A percentile compares a stretch with the other conserved stretches of the same genome.
Evolutionary conservation across 2,797 vertebrate genomes (phyloP).

Genomic region (Pagetopsis macropterus): DNA sequence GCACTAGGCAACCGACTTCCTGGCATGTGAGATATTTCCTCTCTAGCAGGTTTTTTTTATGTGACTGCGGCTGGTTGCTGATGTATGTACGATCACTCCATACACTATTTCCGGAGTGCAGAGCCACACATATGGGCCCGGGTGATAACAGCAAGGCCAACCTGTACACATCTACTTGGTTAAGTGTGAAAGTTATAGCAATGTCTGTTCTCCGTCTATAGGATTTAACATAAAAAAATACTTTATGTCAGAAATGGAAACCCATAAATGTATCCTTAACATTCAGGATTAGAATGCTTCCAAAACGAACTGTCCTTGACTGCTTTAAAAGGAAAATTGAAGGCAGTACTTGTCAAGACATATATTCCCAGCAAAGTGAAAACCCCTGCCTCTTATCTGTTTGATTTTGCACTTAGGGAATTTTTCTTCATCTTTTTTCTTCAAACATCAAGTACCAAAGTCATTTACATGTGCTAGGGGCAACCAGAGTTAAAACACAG

Average conservation of each 20-base stretch:
- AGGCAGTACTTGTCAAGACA: slow-evolving; percentile 82
- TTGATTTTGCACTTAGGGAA: slow-evolving; percentile 88
- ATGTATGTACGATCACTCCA: slow-evolving; percentile 47
- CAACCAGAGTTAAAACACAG: slow-evolving; percentile 86
- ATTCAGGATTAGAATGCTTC: slow-evolving; percentile 64
- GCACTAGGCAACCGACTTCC: slow-evolving; percentile 41
- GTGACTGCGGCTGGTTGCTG: slow-evolving; percentile 41
- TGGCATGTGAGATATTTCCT: slow-evolving; percentile 55
- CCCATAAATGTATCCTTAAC: slow-evolving; percentile 57
- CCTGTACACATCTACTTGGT: slow-evolving; percentile 29
- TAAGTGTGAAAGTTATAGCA: slow-evolving; percentile 34
- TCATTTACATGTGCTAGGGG: slow-evolving; percentile 88
- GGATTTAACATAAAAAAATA: slow-evolving; percentile 20
- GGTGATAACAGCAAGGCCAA: slow-evolving; percentile 57
- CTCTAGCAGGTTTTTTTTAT: slow-evolving; percentile 38
- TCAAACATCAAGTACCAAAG: slow-evolving; percentile 88
- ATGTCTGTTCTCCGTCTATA: slow-evolving; percentile 22
- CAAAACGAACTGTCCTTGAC: slow-evolving; percentile 83
- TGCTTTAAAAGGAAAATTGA: slow-evolving; percentile 84
- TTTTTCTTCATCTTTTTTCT: slow-evolving; percentile 86
- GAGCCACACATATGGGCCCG: slow-evolving; percentile 51
- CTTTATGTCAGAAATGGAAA: slow-evolving; percentile 45
- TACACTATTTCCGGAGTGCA: slow-evolving; percentile 43
- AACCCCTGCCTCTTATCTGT: slow-evolving; percentile 84
- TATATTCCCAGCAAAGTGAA: slow-evolving; percentile 83